phyloP scores from a whole-genome alignment of 1,140 invertebrate genomes.

The Nasonia longicornis region DNA sequence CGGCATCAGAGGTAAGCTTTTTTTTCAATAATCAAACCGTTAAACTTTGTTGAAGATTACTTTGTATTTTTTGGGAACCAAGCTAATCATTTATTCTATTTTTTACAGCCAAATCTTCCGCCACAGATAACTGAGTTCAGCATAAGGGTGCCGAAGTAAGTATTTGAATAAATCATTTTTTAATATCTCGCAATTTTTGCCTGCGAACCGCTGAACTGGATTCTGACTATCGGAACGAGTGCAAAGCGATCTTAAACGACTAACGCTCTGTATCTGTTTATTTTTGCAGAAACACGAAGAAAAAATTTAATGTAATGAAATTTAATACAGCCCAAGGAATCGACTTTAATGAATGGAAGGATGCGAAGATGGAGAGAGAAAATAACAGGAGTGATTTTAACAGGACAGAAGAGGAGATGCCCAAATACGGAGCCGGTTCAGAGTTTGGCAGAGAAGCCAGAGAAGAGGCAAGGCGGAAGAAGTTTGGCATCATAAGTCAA shows the following conservation, averaged over 20 bases:
- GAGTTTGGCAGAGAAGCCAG: constrained; percentile 89
- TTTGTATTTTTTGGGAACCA: too few species aligned
- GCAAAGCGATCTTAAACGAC: not conserved
- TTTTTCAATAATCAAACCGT: too few species aligned
- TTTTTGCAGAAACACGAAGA: constrained; percentile 73
- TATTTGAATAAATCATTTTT: constrained; percentile 46
- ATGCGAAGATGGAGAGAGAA: constrained; percentile 93
- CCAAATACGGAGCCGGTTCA: constrained; percentile 90
- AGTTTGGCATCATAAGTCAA: constrained; percentile 88
- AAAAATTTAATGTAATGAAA: constrained; percentile 89
- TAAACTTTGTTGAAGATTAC: too few species aligned
- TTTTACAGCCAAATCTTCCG: constrained; percentile 43
- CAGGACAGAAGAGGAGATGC: constrained; percentile 86
- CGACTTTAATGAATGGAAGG: constrained; percentile 91
- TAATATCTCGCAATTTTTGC: not conserved
- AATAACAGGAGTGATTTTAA: constrained; percentile 93
- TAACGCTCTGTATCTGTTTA: constrained; percentile 26
- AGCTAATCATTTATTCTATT: not conserved
- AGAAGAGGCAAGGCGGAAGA: constrained; percentile 93
- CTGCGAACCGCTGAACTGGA: too few species aligned
- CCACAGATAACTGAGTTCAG: constrained; percentile 74
- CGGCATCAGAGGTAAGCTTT: too few species aligned
- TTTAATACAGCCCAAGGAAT: constrained; percentile 90
- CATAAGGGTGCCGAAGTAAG: constrained; percentile 82
- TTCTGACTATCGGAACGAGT: not conserved